Percentiles rank a stretch among this genome's conserved stretches.
These are phyloP conservation scores for Chaetophractus vellerosus DNA, from an alignment of 2,797 vertebrate species.

Conservation along the genomic window DNA sequence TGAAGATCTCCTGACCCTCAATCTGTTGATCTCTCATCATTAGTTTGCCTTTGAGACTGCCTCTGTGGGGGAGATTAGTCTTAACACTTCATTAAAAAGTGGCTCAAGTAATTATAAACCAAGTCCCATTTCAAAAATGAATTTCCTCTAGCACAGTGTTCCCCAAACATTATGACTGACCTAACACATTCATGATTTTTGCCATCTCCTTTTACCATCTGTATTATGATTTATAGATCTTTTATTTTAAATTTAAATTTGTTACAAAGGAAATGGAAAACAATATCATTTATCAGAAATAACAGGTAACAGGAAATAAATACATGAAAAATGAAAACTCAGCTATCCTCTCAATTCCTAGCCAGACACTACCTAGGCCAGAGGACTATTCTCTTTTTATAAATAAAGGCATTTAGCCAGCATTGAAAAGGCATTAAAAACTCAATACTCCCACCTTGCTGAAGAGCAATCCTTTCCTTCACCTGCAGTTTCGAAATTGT, in stretches of 20 bases:
- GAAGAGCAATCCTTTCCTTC: not conserved
- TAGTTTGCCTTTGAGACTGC: constrained; percentile 13
- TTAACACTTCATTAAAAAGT: not conserved
- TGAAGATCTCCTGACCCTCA: not conserved
- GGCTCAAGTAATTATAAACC: constrained; percentile 12
- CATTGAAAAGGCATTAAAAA: not conserved
- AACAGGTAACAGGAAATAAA: constrained; percentile 46
- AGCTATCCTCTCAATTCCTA: not conserved
- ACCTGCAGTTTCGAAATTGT: constrained; percentile 1
- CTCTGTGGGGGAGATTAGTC: not conserved
- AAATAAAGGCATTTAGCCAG: not conserved
- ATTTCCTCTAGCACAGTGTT: not conserved
- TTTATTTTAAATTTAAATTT: constrained; percentile 58
- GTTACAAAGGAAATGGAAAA: constrained; percentile 38
- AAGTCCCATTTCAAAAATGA: constrained; percentile 12
- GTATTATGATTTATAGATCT: not conserved
- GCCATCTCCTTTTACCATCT: not conserved
- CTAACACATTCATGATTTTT: not conserved
- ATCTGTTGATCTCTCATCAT: not conserved
- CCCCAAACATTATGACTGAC: constrained; percentile 1
- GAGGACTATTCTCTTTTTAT: not conserved
- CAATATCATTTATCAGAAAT: not conserved
- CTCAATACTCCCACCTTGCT: not conserved
- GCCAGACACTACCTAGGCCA: not conserved
- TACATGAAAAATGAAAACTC: constrained; percentile 4